Conservation (phyloP, 2,888 invertebrate genomes). For the Nesidiocoris tenuis region DNA sequence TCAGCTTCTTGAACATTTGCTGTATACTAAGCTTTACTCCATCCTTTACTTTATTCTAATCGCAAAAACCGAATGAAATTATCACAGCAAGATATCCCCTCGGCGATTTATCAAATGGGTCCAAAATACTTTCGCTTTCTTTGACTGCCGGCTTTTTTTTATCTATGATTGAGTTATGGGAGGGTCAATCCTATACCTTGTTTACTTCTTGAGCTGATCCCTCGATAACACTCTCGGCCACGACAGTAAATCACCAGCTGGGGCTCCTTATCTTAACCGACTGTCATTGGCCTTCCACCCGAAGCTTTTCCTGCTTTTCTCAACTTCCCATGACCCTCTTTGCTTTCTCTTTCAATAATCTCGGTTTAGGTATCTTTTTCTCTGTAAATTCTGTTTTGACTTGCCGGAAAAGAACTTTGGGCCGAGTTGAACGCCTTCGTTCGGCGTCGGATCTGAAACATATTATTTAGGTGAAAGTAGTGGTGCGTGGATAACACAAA, state of each 20-base stretch:
- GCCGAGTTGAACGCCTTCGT: too few species aligned
- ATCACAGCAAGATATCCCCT: too few species aligned
- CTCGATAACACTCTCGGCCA: slow-evolving; percentile 34
- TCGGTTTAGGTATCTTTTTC: slow-evolving; percentile 30
- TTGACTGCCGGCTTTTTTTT: slow-evolving; percentile 13
- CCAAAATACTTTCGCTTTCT: too few species aligned
- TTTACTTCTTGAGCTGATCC: slow-evolving; percentile 29
- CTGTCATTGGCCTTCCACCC: slow-evolving; percentile 24
- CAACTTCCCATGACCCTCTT: not conserved
- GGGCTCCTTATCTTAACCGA: slow-evolving; percentile 32
- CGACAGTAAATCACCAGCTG: slow-evolving; percentile 33
- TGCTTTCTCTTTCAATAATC: slow-evolving; percentile 31
- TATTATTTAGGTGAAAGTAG: too few species aligned
- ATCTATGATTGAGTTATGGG: slow-evolving; percentile 39
- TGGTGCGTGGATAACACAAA: too few species aligned
- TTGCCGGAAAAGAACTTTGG: too few species aligned
- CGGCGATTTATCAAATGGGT: too few species aligned
- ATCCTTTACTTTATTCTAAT: too few species aligned
- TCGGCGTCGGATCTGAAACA: too few species aligned
- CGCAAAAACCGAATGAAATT: too few species aligned
- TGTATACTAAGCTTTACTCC: too few species aligned
- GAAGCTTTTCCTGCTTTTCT: not conserved
- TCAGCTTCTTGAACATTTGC: too few species aligned
- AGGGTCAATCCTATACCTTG: slow-evolving; percentile 35
- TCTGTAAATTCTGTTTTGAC: not conserved